phyloP scores from a whole-genome alignment of 92 coral and sea anemone species.

The Palythoa caribaeorum region DNA sequence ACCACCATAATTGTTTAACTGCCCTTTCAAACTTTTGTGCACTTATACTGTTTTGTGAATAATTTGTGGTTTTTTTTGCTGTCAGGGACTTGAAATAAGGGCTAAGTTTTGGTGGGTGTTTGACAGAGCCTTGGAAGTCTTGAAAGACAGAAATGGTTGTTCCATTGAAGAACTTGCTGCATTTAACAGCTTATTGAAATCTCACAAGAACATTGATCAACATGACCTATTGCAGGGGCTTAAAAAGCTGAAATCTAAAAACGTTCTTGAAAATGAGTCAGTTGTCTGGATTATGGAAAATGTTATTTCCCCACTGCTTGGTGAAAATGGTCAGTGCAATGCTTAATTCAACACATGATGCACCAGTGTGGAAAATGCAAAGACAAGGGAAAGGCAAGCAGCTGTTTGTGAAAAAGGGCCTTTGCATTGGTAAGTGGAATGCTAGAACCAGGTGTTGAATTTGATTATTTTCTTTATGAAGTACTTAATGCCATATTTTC shows the following conservation, averaged over 20 bases:
- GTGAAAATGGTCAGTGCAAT: constrained; percentile 30
- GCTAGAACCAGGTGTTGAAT: too few species aligned
- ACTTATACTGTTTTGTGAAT: too few species aligned
- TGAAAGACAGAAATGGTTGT: constrained; percentile 6
- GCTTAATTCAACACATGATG: constrained; percentile 10
- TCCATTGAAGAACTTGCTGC: background rate
- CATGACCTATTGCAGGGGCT: background rate
- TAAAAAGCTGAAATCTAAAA: background rate
- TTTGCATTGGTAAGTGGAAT: background rate
- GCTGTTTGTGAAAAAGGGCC: background rate
- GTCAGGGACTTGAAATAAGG: constrained; percentile 2
- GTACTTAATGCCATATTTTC: too few species aligned
- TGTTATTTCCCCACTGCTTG: constrained; percentile 34
- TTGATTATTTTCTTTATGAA: too few species aligned
- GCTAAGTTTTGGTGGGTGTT: constrained; percentile 8
- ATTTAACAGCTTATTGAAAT: background rate
- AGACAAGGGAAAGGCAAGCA: constrained; percentile 32
- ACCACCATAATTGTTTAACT: too few species aligned
- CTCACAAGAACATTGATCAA: background rate
- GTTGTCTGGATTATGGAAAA: constrained; percentile 24
- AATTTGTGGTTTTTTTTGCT: too few species aligned
- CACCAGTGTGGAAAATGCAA: background rate
- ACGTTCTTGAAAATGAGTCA: background rate
- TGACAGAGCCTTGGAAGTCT: constrained; percentile 30
- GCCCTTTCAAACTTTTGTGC: too few species aligned